phyloP scores from a whole-genome alignment of 2,888 invertebrate genomes.

The Meliscaeva auricollis region DNA sequence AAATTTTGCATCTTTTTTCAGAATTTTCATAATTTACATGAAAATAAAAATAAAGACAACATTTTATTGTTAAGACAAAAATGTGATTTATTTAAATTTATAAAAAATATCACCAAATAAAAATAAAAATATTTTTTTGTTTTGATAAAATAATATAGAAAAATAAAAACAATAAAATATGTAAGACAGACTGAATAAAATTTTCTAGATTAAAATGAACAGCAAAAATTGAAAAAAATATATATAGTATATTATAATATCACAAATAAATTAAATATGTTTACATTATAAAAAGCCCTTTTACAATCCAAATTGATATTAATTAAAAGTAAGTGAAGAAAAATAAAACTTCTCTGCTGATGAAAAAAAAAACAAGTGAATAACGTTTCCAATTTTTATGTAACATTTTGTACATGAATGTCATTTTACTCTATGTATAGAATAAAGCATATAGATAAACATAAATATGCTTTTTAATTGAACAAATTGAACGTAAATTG shows the following conservation, averaged over 20 bases:
- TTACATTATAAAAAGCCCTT: background rate
- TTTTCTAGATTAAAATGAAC: conserved; percentile 52
- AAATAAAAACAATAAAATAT: background rate
- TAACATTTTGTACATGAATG: too few species aligned
- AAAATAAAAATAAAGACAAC: conserved; percentile 26
- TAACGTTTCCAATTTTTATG: too few species aligned
- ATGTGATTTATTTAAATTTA: conserved; percentile 46
- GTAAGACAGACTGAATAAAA: conserved; percentile 10
- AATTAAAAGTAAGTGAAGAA: background rate
- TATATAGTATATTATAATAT: conserved; percentile 64
- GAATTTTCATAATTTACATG: too few species aligned
- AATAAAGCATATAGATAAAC: too few species aligned
- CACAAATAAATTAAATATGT: conserved; percentile 54
- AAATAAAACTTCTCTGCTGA: background rate
- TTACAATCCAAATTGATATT: background rate
- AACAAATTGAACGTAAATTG: too few species aligned
- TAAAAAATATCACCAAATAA: conserved; percentile 68
- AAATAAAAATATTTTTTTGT: background rate
- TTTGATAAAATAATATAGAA: background rate
- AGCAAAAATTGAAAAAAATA: conserved; percentile 14
- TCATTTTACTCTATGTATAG: too few species aligned
- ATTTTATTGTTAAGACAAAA: conserved; percentile 14
- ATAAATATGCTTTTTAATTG: too few species aligned
- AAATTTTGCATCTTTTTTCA: too few species aligned
- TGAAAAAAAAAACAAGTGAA: too few species aligned